Evolutionary conservation across 2,888 invertebrate species (phyloP).

Genomic region (Hermaeophaga mercurialis): DNA sequence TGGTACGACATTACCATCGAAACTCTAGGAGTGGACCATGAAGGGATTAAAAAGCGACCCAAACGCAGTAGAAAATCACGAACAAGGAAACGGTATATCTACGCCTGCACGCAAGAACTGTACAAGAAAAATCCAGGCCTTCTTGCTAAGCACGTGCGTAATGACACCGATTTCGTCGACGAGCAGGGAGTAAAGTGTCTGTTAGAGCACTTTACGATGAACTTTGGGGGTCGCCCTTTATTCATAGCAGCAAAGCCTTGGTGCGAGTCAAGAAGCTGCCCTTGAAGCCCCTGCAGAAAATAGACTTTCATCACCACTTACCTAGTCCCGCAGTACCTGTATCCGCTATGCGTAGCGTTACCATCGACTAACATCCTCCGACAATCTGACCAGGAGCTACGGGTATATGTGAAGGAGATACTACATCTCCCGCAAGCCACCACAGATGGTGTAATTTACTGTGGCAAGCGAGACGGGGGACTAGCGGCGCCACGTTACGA

Average conservation of each 20-base stretch:
- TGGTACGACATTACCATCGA: no score
- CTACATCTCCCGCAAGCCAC: slow-evolving; percentile 43
- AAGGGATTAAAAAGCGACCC: no score
- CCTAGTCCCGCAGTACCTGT: slow-evolving; percentile 52
- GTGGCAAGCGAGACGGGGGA: slow-evolving; percentile 44
- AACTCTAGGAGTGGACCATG: no score
- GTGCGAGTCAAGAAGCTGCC: slow-evolving; percentile 42
- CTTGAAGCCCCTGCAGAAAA: slow-evolving; percentile 53
- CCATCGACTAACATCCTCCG: slow-evolving; percentile 33
- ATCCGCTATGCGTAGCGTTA: slow-evolving; percentile 48
- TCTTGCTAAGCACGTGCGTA: slow-evolving; percentile 38
- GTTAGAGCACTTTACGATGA: slow-evolving; percentile 11
- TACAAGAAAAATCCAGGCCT: slow-evolving; percentile 34
- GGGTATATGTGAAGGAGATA: slow-evolving; percentile 40
- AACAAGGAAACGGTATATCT: no score
- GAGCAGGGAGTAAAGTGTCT: slow-evolving; percentile 37
- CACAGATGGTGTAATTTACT: slow-evolving; percentile 42
- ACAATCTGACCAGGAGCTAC: slow-evolving; percentile 43
- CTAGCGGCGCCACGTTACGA: slow-evolving; percentile 46
- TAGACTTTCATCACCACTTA: slow-evolving; percentile 48
- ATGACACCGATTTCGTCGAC: slow-evolving; percentile 35
- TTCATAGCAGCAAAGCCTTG: slow-evolving; percentile 45
- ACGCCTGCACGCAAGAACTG: no score
- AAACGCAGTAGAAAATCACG: no score
- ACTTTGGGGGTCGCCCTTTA: no score